Base-by-base conservation (phyloP, 2,113 vertebrate species). In the Amazona vittata region DNA sequence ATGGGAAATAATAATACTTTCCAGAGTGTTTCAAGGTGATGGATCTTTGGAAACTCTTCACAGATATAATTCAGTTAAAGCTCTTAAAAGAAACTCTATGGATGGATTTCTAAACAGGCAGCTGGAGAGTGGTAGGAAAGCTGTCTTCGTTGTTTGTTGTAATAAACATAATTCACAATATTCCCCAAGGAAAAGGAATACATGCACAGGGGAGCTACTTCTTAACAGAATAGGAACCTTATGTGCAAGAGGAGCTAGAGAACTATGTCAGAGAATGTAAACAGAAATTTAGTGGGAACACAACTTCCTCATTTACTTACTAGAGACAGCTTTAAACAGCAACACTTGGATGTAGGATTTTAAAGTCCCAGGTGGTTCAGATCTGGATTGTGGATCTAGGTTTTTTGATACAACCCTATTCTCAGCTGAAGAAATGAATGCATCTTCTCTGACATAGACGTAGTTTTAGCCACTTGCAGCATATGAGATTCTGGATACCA, bases 31-130 rank as follows among this genome's bases (percentile, higher is more conserved):
- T 82, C 49, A n/a, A 73, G 78, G 57, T 46, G 89, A 82, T 52
- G 65, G 57, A 79, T 79, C 89, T 89, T 75, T 65, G 67, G 67
- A 77, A 95, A 63, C 47, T 77, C 57, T 83, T 73, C 44, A n/a
- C 49, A 87, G 67, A 49, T 85, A 15, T 15, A 89, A 91, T 89
- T 91, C 75, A 62, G 60, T 65, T 80, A 73, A 86, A 65, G 83
- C 70, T 91, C 67, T 33, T 60, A 37, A 41, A 24, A 68, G 39
- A 63, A 82, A 62, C 33, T 39, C 63, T 68, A 74, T 2, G 7
- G 73, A 68, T 63, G 80, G 57, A 60, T 63, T 89, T 91, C 71
- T 71, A 82, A 96, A 86, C 64, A 75, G 79, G 83, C 83, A 93
- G 80, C 73, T 93, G 86, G 76, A 89, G 73, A 84, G 50, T 26